Evolutionary conservation across 2,888 invertebrate genomes (phyloP).

Genomic region (Ennomos erosarius): DNA sequence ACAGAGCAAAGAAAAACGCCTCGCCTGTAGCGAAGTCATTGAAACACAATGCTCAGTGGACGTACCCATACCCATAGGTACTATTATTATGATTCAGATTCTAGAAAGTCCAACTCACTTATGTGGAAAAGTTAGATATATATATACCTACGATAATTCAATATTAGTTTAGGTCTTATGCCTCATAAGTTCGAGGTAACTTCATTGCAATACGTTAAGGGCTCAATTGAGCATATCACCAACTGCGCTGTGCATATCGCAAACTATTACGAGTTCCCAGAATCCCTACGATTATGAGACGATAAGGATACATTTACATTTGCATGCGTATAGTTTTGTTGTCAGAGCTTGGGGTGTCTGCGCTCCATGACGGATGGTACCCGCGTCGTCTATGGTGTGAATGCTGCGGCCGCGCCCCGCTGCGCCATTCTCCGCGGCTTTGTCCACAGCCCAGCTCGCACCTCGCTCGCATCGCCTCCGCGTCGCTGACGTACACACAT

Average conservation of each 20-base stretch:
- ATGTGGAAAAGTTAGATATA: too few species aligned
- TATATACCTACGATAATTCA: too few species aligned
- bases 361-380: constrained; percentile 62
- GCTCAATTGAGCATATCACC: too few species aligned
- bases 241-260: neutral
- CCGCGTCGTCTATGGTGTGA: constrained; percentile 72
- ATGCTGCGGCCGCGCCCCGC: constrained; percentile 69
- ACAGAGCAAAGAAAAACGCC: too few species aligned
- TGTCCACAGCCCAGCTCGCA: constrained; percentile 55
- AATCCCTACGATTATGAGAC: constrained; percentile 23
- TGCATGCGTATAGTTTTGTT: constrained; percentile 50
- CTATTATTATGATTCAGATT: too few species aligned
- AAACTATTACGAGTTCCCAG: constrained; percentile 13
- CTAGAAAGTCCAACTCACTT: too few species aligned
- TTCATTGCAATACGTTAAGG: too few species aligned
- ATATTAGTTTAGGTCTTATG: too few species aligned
- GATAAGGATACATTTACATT: constrained; percentile 44
- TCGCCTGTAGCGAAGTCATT: too few species aligned
- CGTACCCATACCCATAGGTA: too few species aligned
- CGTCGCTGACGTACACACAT: constrained; percentile 64
- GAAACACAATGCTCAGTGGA: too few species aligned
- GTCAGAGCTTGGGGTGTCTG: constrained; percentile 32
- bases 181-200: too few species aligned
- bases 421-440: constrained; percentile 68
- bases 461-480: constrained; percentile 39